Conservation (phyloP, 1,140 invertebrate genomes). For the Heliconius hewitsoni region DNA sequence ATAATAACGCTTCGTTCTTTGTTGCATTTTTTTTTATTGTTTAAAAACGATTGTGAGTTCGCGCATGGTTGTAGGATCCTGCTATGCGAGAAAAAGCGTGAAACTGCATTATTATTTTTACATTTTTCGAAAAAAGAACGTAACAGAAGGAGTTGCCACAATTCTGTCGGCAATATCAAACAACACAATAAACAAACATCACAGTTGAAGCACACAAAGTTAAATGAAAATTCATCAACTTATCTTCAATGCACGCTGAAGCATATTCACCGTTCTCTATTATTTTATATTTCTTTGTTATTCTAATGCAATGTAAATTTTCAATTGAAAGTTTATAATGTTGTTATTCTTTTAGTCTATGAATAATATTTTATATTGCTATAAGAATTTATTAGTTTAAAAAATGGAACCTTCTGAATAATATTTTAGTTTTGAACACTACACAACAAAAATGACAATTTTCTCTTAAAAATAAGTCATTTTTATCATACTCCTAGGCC, state of each 20-base stretch:
- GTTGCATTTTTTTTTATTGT: no score
- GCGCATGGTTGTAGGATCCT: no score
- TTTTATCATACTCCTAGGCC: no score
- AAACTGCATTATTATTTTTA: not conserved
- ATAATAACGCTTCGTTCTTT: no score
- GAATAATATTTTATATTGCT: not conserved
- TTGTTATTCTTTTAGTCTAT: not conserved
- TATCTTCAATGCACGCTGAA: not conserved
- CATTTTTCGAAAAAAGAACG: not conserved
- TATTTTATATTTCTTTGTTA: constrained; percentile 11
- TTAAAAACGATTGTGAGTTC: no score
- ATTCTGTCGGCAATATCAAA: not conserved
- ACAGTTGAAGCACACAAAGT: not conserved
- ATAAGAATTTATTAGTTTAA: not conserved
- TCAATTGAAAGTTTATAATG: not conserved
- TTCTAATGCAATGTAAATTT: constrained; percentile 11
- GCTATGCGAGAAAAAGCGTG: not conserved
- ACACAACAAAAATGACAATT: no score
- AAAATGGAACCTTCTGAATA: no score
- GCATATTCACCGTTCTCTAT: not conserved
- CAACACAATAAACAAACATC: not conserved
- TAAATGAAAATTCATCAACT: constrained; percentile 2
- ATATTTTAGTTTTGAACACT: no score
- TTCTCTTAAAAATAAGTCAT: no score
- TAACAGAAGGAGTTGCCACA: not conserved